phyloP scores from a whole-genome alignment of 1,140 invertebrate genomes.

The Amphibalanus amphitrite region DNA sequence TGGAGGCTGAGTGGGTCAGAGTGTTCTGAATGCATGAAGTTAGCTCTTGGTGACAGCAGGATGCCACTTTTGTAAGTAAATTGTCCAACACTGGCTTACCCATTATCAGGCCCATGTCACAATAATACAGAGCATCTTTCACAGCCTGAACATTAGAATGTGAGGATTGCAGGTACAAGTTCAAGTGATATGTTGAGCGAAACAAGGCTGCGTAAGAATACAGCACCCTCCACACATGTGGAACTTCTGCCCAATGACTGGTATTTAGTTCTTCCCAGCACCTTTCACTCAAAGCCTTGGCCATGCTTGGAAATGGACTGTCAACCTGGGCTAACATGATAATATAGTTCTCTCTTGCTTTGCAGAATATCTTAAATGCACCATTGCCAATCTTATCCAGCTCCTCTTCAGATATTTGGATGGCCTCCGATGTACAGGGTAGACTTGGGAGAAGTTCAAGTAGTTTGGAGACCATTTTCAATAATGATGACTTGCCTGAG shows the following conservation, averaged over 20 bases:
- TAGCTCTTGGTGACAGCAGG: constrained; percentile 9
- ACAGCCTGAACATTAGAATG: constrained; percentile 23
- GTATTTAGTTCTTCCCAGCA: constrained; percentile 61
- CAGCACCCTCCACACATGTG: constrained; percentile 28
- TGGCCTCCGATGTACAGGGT: not conserved
- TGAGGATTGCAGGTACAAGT: not conserved
- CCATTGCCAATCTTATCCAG: not conserved
- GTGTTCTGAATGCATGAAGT: constrained; percentile 7
- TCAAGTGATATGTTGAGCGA: constrained; percentile 23
- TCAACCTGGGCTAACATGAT: not conserved
- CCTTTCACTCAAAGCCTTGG: constrained; percentile 7
- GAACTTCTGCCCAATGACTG: constrained; percentile 65
- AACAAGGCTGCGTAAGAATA: constrained; percentile 28
- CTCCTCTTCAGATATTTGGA: not conserved
- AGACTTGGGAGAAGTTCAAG: not conserved
- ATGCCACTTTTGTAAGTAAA: constrained; percentile 25
- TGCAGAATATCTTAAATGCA: not conserved
- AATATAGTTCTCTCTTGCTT: not conserved
- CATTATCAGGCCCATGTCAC: constrained; percentile 66
- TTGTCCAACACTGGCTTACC: constrained; percentile 41
- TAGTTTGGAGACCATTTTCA: not conserved
- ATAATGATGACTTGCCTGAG: too few species aligned
- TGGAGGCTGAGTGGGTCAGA: not conserved
- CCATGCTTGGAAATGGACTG: not conserved
- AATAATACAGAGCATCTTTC: constrained; percentile 41